A percentile compares a stretch with the other conserved stretches of the same genome.
Conservation (phyloP, 2,888 invertebrate genomes). For the Ditylenchus weischeri region DNA sequence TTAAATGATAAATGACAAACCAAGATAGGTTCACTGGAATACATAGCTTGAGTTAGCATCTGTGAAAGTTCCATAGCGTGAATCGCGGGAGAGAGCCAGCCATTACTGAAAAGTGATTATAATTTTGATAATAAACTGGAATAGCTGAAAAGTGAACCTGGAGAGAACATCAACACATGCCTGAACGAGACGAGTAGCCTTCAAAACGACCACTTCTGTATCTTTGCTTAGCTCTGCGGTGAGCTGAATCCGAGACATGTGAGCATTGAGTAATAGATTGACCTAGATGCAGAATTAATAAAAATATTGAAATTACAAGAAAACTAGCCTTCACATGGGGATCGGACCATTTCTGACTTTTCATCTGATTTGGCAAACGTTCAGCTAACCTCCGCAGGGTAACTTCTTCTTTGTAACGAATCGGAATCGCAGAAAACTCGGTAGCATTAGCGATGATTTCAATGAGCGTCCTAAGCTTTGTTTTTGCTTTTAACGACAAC, state of each 20-base stretch:
- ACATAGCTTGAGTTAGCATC: conserved; percentile 99
- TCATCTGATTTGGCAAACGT: conserved; percentile 70
- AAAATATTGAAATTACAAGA: too few relatives aligned
- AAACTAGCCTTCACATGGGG: conserved; percentile 80
- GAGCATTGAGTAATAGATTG: conserved; percentile 89
- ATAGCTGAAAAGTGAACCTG: conserved; percentile 26
- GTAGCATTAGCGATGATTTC: conserved; percentile 97
- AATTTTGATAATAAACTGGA: neutral
- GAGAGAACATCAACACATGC: conserved; percentile 87
- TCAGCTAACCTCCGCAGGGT: conserved; percentile 68
- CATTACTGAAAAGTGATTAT: conserved; percentile 69
- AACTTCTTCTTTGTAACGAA: conserved; percentile 89
- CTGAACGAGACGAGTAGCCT: conserved; percentile 61
- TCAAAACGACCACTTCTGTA: conserved; percentile 79
- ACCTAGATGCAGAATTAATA: conserved; percentile 59
- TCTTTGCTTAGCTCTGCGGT: conserved; percentile 95
- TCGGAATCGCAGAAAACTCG: conserved; percentile 89
- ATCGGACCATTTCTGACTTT: conserved; percentile 81
- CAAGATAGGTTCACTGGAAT: conserved; percentile 83
- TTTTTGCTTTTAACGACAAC: conserved; percentile 89
- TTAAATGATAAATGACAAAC: too few relatives aligned
- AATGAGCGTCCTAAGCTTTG: conserved; percentile 89
- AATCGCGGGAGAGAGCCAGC: conserved; percentile 95
- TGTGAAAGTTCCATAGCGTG: conserved; percentile 99
- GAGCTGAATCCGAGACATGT: conserved; percentile 85